Evolutionary conservation across 30 jellyfish, hydroid and myxozoan species (phyloP).

Genomic region (Aurelia aurita): DNA sequence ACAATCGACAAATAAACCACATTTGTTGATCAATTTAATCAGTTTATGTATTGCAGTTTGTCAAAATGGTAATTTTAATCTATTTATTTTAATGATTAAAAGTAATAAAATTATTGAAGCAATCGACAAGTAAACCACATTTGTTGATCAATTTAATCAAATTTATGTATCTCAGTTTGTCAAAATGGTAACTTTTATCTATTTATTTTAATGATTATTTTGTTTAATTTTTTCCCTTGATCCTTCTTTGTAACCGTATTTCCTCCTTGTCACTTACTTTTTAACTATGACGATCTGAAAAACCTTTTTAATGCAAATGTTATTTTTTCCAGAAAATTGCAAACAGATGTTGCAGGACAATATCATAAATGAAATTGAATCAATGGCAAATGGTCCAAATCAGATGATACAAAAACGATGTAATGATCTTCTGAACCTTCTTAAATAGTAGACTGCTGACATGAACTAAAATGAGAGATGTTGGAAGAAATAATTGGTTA

Average conservation of each 20-base stretch:
- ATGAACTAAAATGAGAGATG: too few species aligned
- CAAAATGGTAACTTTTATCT: conserved; percentile 19
- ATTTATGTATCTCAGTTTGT: conserved; percentile 42
- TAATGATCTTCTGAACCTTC: conserved; percentile 31
- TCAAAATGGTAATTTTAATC: conserved; percentile 19
- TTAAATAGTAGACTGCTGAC: background rate
- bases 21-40: conserved; percentile 48
- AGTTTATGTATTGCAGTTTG: conserved; percentile 39
- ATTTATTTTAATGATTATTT: background rate
- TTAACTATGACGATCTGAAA: background rate
- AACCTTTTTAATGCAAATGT: background rate
- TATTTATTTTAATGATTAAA: background rate
- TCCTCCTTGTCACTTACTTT: too few species aligned
- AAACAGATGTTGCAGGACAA: conserved; percentile 18
- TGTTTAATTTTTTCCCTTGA: too few species aligned
- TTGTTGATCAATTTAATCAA: conserved; percentile 49
- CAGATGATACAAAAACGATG: conserved; percentile 51
- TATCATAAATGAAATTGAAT: conserved; percentile 13
- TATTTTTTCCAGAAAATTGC: conserved; percentile 21
- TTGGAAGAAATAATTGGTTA: too few species aligned
- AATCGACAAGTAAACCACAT: conserved; percentile 54
- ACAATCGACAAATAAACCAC: conserved; percentile 39
- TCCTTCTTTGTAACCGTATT: too few species aligned
- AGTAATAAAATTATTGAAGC: conserved; percentile 31
- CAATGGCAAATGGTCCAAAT: conserved; percentile 51